These are phyloP conservation scores for Scolanthus callimorphus DNA, from an alignment of 92 coral and sea anemone species.

Conservation along the genomic window DNA sequence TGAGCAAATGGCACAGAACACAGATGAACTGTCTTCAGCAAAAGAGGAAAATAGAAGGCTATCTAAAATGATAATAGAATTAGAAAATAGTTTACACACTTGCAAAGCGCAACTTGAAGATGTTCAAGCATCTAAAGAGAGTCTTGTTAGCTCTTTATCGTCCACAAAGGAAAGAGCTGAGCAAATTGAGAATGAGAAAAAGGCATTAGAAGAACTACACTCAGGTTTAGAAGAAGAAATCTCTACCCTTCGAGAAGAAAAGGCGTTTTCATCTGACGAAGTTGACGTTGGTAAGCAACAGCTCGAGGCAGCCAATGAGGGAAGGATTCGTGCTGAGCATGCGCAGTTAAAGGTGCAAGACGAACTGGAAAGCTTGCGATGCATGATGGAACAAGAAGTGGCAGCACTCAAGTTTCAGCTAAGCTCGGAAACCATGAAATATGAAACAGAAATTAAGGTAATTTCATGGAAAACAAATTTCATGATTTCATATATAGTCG, in stretches of 20 bases:
- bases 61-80: background rate
- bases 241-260: slow-evolving; percentile 47
- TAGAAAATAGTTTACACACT: slow-evolving; percentile 14
- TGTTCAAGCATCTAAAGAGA: slow-evolving; percentile 24
- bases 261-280: slow-evolving; percentile 53
- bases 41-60: slow-evolving; percentile 16
- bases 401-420: slow-evolving; percentile 92
- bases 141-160: slow-evolving; percentile 28
- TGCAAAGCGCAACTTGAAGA: slow-evolving; percentile 44
- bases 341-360: slow-evolving; percentile 75
- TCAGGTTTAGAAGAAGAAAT: slow-evolving; percentile 44
- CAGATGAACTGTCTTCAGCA: slow-evolving; percentile 37
- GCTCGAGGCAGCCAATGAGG: slow-evolving; percentile 84
- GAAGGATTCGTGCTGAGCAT: slow-evolving; percentile 73
- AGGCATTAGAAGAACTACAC: slow-evolving; percentile 27
- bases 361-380: slow-evolving; percentile 72
- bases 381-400: slow-evolving; percentile 94
- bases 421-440: slow-evolving; percentile 93
- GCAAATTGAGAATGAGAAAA: slow-evolving; percentile 19
- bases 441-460: slow-evolving; percentile 89
- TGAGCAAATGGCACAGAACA: slow-evolving; percentile 24
- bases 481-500: no score
- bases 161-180: slow-evolving; percentile 16
- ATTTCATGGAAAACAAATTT: no score
- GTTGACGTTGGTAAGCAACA: slow-evolving; percentile 63